Conservation (phyloP, 2,888 invertebrate genomes). For the Mechanitis messenoides region DNA sequence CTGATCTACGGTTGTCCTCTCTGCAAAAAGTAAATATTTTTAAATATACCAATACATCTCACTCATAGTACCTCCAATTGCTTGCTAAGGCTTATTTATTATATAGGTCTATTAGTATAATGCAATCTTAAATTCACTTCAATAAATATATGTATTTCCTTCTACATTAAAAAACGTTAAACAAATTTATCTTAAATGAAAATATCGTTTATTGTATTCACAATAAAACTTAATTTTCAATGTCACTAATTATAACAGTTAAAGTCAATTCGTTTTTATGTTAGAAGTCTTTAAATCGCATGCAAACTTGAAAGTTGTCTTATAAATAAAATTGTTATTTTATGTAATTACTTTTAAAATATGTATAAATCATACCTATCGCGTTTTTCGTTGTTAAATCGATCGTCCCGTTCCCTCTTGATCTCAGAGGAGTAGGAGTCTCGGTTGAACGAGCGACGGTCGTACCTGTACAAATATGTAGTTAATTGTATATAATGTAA, state of each 20-base stretch:
- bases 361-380: conserved; percentile 47
- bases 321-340: no score
- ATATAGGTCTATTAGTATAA: no score
- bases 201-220: no score
- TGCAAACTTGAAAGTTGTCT: no score
- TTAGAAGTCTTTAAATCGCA: no score
- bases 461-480: conserved; percentile 50
- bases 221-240: no score
- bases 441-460: conserved; percentile 78
- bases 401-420: conserved; percentile 70
- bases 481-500: conserved; percentile 17
- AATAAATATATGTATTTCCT: no score
- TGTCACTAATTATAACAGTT: no score
- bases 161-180: no score
- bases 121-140: no score
- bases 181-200: no score
- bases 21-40: conserved; percentile 38
- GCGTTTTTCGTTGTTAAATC: conserved; percentile 68
- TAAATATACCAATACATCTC: not conserved
- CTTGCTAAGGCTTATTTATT: not conserved
- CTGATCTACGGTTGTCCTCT: conserved; percentile 72
- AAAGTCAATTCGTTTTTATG: no score
- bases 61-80: not conserved
- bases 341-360: not conserved
- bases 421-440: conserved; percentile 74